These are phyloP conservation scores for Zosterops pallidus DNA, from an alignment of 2,113 vertebrate species.

Conservation along the genomic window DNA sequence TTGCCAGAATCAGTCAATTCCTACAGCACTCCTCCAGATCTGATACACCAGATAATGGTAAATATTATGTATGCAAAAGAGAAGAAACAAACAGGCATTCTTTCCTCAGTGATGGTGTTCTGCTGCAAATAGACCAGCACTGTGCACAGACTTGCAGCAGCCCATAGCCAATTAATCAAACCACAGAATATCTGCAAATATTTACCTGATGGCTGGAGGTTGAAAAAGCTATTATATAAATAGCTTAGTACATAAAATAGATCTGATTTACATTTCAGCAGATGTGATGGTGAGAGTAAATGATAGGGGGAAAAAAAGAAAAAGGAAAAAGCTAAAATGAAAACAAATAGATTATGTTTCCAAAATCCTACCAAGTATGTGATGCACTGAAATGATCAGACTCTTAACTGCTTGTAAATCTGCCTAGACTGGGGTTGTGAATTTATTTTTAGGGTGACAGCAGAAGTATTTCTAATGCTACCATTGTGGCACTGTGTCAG, in stretches of 20 bases:
- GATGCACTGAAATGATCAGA: constrained; percentile 12
- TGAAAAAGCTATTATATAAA: not conserved
- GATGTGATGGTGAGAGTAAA: not conserved
- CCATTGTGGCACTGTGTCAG: not conserved
- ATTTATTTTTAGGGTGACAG: constrained; percentile 12
- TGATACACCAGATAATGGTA: constrained; percentile 47
- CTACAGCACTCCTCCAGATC: not conserved
- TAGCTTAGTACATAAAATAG: not conserved
- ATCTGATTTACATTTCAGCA: constrained; percentile 17
- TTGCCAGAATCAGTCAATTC: constrained; percentile 37
- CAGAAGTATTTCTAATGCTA: constrained; percentile 10
- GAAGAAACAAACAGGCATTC: constrained; percentile 19
- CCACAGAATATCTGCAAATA: constrained; percentile 1
- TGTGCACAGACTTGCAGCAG: not conserved
- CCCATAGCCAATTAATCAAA: constrained; percentile 33
- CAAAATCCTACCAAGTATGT: not conserved
- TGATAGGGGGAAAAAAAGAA: not conserved
- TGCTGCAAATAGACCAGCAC: not conserved
- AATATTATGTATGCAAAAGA: constrained; percentile 1
- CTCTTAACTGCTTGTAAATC: constrained; percentile 59
- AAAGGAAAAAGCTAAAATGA: not conserved
- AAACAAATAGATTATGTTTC: constrained; percentile 41
- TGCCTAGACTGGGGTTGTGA: not conserved
- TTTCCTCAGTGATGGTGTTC: not conserved
- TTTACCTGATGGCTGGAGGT: constrained; percentile 13